phyloP scores from a whole-genome alignment of 2,888 invertebrate species.

The Ctenicera cuprea region DNA sequence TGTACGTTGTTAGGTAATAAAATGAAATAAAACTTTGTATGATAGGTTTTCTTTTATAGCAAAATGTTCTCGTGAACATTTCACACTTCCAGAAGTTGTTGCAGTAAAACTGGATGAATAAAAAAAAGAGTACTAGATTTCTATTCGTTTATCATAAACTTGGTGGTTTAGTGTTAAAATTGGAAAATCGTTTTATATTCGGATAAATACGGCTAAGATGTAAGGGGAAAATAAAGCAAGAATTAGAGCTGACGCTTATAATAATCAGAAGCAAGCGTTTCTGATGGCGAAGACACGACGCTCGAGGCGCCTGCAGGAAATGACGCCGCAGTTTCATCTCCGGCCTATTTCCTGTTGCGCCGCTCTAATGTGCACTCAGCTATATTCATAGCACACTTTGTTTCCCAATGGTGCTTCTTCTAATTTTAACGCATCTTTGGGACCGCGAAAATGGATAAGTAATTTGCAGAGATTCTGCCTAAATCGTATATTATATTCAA shows the following conservation, averaged over 20 bases:
- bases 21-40: too few relatives aligned
- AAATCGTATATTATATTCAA: conserved; percentile 7
- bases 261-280: conserved; percentile 51
- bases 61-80: too few relatives aligned
- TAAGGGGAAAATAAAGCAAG: conserved; percentile 43
- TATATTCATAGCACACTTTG: conserved; percentile 64
- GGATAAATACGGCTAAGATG: conserved; percentile 25
- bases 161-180: background rate
- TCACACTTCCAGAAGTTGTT: too few relatives aligned
- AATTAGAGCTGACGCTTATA: conserved; percentile 47
- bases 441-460: conserved; percentile 50
- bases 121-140: too few relatives aligned
- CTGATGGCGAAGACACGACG: conserved; percentile 55
- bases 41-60: too few relatives aligned
- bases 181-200: background rate
- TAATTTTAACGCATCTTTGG: conserved; percentile 60
- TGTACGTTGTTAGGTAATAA: too few relatives aligned
- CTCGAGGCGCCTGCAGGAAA: conserved; percentile 65
- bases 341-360: conserved; percentile 73
- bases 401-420: conserved; percentile 64
- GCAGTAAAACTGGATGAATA: too few relatives aligned
- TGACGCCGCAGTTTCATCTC: conserved; percentile 75
- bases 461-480: conserved; percentile 10
- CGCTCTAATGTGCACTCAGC: conserved; percentile 71
- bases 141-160: background rate